Conservation (phyloP, 2,797 vertebrate genomes). For the Falco biarmicus region DNA sequence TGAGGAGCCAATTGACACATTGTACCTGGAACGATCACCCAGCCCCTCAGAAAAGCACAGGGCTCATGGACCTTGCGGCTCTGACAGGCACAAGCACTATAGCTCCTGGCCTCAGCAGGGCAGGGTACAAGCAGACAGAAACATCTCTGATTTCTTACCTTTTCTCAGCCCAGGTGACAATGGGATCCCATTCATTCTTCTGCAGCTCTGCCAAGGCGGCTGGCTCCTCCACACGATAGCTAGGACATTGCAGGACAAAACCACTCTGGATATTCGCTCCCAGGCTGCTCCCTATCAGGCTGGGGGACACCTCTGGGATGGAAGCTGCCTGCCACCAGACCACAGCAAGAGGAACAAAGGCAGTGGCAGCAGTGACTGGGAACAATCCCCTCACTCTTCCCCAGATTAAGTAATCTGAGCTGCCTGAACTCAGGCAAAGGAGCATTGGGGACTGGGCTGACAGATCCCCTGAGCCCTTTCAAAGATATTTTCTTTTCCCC, state of each 20-base stretch:
- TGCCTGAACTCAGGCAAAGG: neutral
- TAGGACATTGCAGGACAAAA: slow-evolving; percentile 70
- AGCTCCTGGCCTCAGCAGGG: neutral
- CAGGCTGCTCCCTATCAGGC: neutral
- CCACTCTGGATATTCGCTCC: neutral
- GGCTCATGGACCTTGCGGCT: neutral
- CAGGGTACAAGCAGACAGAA: neutral
- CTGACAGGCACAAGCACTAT: neutral
- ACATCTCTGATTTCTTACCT: slow-evolving; percentile 77
- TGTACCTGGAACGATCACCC: slow-evolving; percentile 79
- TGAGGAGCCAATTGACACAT: slow-evolving; percentile 89
- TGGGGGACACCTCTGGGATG: neutral
- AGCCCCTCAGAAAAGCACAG: neutral
- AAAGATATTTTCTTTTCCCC: neutral
- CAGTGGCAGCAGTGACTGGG: neutral
- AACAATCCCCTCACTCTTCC: neutral
- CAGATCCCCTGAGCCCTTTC: neutral
- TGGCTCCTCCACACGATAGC: slow-evolving; percentile 96
- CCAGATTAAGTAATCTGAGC: neutral
- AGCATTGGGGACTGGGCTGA: neutral
- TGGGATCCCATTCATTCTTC: slow-evolving; percentile 94
- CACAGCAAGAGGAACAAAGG: neutral
- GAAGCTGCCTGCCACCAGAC: neutral
- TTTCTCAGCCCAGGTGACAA: slow-evolving; percentile 90
- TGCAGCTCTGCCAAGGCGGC: slow-evolving; percentile 91